These are phyloP conservation scores for Tinea semifulvella DNA, from an alignment of 2,888 invertebrate genomes.

Conservation along the genomic window DNA sequence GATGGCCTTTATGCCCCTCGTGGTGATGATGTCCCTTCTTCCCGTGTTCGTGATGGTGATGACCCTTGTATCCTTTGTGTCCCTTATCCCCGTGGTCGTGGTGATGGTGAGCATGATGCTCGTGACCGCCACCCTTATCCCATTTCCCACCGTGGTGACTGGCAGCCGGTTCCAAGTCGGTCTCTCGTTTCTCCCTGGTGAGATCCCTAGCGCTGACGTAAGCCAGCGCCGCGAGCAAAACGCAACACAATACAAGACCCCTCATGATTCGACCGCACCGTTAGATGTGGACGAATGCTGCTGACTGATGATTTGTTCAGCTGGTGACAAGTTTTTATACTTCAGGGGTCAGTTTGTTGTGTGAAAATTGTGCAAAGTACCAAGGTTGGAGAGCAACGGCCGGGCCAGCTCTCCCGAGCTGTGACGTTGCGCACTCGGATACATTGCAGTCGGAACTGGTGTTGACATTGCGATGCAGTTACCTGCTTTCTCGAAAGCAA, in stretches of 20 bases:
- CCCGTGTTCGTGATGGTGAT: slow-evolving; percentile 71
- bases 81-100: slow-evolving; percentile 75
- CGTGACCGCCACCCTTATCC: slow-evolving; percentile 71
- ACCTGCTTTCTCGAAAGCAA: slow-evolving; percentile 4
- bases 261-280: slow-evolving; percentile 38
- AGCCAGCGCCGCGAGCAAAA: slow-evolving; percentile 60
- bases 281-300: slow-evolving; percentile 24
- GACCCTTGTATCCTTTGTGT: slow-evolving; percentile 76
- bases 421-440: slow-evolving; percentile 39
- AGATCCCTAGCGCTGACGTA: slow-evolving; percentile 62
- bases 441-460: not conserved
- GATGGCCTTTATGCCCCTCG: slow-evolving; percentile 69
- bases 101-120: slow-evolving; percentile 71
- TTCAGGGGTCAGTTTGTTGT: slow-evolving; percentile 39
- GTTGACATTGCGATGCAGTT: slow-evolving; percentile 9
- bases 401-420: slow-evolving; percentile 30
- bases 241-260: slow-evolving; percentile 42
- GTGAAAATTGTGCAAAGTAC: slow-evolving; percentile 56
- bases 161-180: slow-evolving; percentile 66
- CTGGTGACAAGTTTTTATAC: slow-evolving; percentile 51
- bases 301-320: slow-evolving; percentile 32
- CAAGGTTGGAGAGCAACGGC: slow-evolving; percentile 51
- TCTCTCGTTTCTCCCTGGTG: slow-evolving; percentile 50
- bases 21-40: slow-evolving; percentile 80
- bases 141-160: slow-evolving; percentile 50